phyloP scores from a whole-genome alignment of 2,888 invertebrate species.

The Leptodirus hochenwartii region DNA sequence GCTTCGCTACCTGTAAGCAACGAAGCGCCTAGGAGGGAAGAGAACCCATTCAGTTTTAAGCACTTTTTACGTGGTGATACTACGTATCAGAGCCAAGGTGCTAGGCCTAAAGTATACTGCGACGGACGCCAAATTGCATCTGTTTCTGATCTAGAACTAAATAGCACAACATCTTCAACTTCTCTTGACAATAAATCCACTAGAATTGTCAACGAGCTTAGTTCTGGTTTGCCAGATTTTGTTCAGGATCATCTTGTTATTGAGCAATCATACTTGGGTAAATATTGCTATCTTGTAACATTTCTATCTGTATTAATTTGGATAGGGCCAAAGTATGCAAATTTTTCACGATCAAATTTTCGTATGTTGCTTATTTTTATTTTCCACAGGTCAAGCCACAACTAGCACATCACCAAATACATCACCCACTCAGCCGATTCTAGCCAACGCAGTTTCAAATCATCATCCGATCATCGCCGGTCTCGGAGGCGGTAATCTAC shows the following conservation, averaged over 20 bases:
- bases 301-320: too few species aligned
- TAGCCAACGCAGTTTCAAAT: too few species aligned
- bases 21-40: slow-evolving; percentile 30
- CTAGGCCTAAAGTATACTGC: slow-evolving; percentile 55
- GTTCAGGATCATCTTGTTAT: slow-evolving; percentile 78
- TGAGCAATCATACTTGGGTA: slow-evolving; percentile 50
- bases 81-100: slow-evolving; percentile 49
- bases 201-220: slow-evolving; percentile 29
- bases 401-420: too few species aligned
- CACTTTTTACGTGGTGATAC: slow-evolving; percentile 60
- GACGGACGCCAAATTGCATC: slow-evolving; percentile 22
- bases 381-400: too few species aligned
- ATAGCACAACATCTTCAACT: slow-evolving; percentile 26
- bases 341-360: too few species aligned
- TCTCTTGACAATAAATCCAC: slow-evolving; percentile 23
- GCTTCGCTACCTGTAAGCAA: too few species aligned
- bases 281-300: too few species aligned
- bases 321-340: too few species aligned
- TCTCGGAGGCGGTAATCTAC: slow-evolving; percentile 44
- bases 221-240: slow-evolving; percentile 66
- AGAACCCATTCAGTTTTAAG: slow-evolving; percentile 70
- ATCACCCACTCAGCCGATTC: too few species aligned
- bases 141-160: slow-evolving; percentile 30
- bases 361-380: too few species aligned
- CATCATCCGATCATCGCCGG: slow-evolving; percentile 27